Conservation (phyloP, 2,113 vertebrate genomes). For the Ochotona princeps region DNA sequence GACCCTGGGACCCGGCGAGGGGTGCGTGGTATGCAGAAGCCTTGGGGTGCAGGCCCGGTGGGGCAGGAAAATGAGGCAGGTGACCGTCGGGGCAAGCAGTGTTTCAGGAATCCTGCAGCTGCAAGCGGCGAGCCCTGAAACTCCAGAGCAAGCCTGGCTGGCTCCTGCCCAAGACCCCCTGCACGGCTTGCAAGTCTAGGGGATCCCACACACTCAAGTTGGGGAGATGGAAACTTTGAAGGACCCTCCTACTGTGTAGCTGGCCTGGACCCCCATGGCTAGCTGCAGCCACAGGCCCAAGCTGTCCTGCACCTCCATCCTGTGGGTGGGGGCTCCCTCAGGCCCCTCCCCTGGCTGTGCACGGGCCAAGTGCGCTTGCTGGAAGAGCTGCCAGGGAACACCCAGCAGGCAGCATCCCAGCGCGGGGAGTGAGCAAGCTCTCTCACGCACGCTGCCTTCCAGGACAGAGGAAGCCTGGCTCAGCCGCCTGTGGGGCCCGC, state of each 20-base stretch:
- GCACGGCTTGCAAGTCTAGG: neutral
- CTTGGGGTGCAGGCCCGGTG: neutral
- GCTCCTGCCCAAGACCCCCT: neutral
- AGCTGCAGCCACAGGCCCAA: neutral
- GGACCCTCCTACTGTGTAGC: neutral
- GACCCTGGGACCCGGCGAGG: neutral
- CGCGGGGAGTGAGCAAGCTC: rapidly evolving
- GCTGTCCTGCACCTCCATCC: neutral
- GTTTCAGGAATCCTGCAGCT: neutral
- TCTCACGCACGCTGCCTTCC: neutral
- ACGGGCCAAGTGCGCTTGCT: neutral
- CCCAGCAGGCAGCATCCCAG: constrained; percentile 44
- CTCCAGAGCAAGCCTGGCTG: neutral
- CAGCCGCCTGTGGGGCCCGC: too few species aligned
- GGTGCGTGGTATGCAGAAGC: rapidly evolving
- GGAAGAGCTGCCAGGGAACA: constrained; percentile 53
- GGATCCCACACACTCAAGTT: neutral
- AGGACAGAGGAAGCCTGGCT: neutral
- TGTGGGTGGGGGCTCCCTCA: neutral
- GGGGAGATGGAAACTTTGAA: neutral
- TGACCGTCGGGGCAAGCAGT: neutral
- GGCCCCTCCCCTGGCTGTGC: neutral
- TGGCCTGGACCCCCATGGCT: neutral
- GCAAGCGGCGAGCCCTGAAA: neutral
- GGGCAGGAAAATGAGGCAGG: neutral